Evolutionary conservation across 1,140 invertebrate genomes (phyloP).

Genomic region (Drosophila teissieri): DNA sequence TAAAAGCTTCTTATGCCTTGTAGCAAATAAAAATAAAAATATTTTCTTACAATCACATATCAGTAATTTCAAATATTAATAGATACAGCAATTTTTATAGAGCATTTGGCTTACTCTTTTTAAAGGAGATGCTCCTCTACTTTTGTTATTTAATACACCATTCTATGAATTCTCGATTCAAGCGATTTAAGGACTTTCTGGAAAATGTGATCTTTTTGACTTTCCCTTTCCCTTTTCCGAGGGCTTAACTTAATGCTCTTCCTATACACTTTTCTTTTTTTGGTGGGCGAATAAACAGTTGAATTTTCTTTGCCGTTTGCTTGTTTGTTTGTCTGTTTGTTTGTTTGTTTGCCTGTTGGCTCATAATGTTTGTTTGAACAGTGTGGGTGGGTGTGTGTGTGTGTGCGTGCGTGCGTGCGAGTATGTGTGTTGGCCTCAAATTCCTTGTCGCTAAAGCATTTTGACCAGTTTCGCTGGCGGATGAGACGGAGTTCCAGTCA

Average conservation of each 20-base stretch:
- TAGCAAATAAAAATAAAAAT: too few relatives aligned
- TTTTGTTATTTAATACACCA: too few relatives aligned
- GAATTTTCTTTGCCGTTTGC: constrained; percentile 33
- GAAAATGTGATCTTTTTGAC: background rate
- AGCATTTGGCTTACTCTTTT: too few relatives aligned
- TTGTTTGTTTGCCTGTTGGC: constrained; percentile 54
- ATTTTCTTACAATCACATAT: too few relatives aligned
- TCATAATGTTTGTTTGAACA: constrained; percentile 73
- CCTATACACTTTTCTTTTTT: background rate
- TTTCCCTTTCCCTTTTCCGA: background rate
- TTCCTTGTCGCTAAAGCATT: constrained; percentile 76
- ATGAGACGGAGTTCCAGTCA: constrained; percentile 47
- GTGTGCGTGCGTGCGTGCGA: constrained; percentile 27
- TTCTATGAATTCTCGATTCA: too few relatives aligned
- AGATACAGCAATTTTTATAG: too few relatives aligned
- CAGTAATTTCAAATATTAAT: too few relatives aligned
- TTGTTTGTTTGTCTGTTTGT: constrained; percentile 35
- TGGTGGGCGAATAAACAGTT: constrained; percentile 24
- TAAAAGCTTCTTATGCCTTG: too few relatives aligned
- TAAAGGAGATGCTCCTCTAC: too few relatives aligned
- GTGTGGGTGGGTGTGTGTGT: constrained; percentile 22
- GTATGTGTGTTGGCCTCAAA: constrained; percentile 65
- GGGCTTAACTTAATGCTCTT: constrained; percentile 13
- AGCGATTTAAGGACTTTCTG: too few relatives aligned
- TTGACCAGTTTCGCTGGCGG: constrained; percentile 38